Conservation (phyloP, 1,140 invertebrate species). For the Magallana ariakensis region DNA sequence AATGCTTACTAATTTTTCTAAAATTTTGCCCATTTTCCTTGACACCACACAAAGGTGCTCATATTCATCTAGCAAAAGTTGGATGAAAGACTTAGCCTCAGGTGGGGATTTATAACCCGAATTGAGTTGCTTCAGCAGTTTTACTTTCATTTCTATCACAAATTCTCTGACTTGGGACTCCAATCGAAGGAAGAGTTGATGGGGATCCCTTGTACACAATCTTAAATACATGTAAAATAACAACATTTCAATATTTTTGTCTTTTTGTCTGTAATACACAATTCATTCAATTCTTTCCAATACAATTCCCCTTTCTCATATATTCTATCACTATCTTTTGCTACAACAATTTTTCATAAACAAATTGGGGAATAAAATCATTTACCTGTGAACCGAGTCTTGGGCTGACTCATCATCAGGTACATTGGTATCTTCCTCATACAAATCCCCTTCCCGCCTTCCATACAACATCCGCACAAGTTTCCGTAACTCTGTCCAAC, state of each 20-base stretch:
- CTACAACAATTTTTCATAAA: background rate
- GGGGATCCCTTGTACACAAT: conserved; percentile 83
- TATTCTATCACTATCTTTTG: too few species aligned
- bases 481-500: conserved; percentile 82
- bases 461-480: conserved; percentile 75
- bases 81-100: conserved; percentile 74
- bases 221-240: conserved; percentile 79
- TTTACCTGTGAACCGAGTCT: conserved; percentile 76
- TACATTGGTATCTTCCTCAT: conserved; percentile 54
- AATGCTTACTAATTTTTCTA: conserved; percentile 81
- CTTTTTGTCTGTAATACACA: too few species aligned
- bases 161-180: conserved; percentile 84
- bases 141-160: conserved; percentile 84
- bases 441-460: conserved; percentile 59
- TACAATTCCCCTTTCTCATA: too few species aligned
- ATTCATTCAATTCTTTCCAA: too few species aligned
- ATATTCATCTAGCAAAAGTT: conserved; percentile 84
- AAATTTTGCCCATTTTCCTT: conserved; percentile 81
- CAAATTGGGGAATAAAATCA: conserved; percentile 26
- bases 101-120: conserved; percentile 78
- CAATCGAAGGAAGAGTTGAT: conserved; percentile 84
- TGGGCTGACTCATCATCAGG: conserved; percentile 70
- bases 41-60: conserved; percentile 83
- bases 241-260: background rate
- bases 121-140: conserved; percentile 82